Evolutionary conservation across 2,113 vertebrate species (phyloP).

Genomic region (Hippolais icterina): DNA sequence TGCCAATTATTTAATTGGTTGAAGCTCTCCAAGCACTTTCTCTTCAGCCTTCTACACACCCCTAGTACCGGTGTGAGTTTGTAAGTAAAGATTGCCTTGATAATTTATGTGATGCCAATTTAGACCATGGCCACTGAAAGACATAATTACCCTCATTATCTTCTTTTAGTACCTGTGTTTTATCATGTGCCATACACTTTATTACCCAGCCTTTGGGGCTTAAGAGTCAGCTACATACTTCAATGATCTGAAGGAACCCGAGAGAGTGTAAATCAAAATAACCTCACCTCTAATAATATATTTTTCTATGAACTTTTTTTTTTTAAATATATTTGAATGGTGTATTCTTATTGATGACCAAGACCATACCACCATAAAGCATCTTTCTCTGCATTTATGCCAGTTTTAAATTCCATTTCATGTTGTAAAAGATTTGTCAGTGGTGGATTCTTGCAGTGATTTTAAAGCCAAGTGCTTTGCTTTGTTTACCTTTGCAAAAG

Average conservation of each 20-base stretch:
- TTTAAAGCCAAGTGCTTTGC: not conserved
- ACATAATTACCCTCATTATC: not conserved
- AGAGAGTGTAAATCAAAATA: not conserved
- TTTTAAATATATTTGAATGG: not conserved
- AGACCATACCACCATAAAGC: not conserved
- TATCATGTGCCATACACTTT: not conserved
- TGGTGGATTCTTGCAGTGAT: not conserved
- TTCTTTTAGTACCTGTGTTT: not conserved
- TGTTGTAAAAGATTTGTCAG: not conserved
- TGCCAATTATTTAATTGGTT: not conserved
- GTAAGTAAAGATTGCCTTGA: not conserved
- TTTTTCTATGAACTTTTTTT: not conserved
- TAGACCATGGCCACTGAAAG: not conserved
- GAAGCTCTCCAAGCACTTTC: not conserved
- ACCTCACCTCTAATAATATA: not conserved
- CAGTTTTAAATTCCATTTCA: not conserved
- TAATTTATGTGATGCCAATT: not conserved
- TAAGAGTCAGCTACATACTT: not conserved
- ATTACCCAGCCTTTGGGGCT: not conserved
- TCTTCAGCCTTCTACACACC: not conserved
- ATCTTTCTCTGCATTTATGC: not conserved
- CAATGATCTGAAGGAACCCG: not conserved
- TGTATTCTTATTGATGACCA: not conserved
- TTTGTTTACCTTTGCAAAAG: not conserved
- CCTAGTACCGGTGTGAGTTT: not conserved